Base-by-base conservation (phyloP, 2,888 invertebrate species). In the Acrobasis suavella region DNA sequence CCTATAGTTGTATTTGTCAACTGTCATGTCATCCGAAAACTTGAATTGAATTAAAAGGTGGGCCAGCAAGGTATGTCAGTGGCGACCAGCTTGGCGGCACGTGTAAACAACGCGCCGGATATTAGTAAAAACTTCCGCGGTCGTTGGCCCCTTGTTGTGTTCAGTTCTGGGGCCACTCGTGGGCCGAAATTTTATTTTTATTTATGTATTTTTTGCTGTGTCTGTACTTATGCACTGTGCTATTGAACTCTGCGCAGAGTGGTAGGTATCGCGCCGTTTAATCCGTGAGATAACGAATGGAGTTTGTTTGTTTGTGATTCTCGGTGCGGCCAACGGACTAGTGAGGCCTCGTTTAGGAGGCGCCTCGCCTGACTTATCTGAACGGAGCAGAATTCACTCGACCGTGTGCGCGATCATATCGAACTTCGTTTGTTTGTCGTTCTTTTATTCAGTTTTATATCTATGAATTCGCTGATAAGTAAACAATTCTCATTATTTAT, bases 321-420 rank as follows among this genome's bases (percentile, higher is more conserved):
- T 79, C 70, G 65, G 67, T 70, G 75, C 76, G 76, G 62, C 65
- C 73, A 76, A 65, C 77, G 75, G 73, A 74, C 78, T 67, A 72
- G 75, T 83, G 87, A 85, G 87, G 87, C 89, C 89, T 78, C 81
- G 80, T 80, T 81, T 81, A 86, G 88, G 85, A 88, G 87, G 87
- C 85, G 86, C 86, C 82, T 75, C 80, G 81, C 81, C 75, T 78
- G 81, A 78, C 80, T 85, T 89, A 89, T 89, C 86, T 75, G 74
- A 82, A 81, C 83, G 76, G 78, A 80, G 80, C 79, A 82, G 81
- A 83, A 87, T 78, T 82, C 80, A 81, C 77, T 85, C 83, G 79
- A 70, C 81, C 83, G 81, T 85, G 81, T 87, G 85, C 77, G 76
- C 77, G 76, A 70, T 78, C 80, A 81, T 85, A 82, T 81, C 77